Base-by-base conservation (phyloP, 2,888 invertebrate species). In the Eumacrocentrus americanus region DNA sequence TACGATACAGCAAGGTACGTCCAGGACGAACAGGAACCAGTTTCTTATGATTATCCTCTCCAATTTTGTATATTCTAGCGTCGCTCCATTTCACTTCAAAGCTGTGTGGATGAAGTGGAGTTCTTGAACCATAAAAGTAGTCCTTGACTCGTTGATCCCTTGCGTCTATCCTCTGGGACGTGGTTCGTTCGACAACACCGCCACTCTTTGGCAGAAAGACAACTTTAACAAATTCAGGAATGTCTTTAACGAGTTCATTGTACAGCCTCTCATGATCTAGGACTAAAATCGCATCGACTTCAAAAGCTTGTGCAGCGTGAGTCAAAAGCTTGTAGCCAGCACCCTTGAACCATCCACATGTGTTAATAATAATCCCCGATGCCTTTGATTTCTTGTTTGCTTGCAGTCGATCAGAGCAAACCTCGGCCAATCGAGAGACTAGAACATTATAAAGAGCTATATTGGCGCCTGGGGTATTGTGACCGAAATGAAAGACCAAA, bases 321-420 rank as follows among this genome's bases (percentile, higher is more conserved):
- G 93, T 87, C 9, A 99, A 80, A 56, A 92, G 86, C 72, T 90
- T 90, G 80, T 96, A 98, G 0, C 98, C 98, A 0, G 87, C 89
- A 0, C 90, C 92, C 81, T 96, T 95, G 1, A 98, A 90, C 97
- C 97, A 99, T 0, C 98, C 98, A 71, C 97, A 96, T 0, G 98
- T 98, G 81, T 99, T 99, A 67, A 99, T 95, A 34, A 99, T 89
- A 2, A 94, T 91, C 0, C 99, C 99, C 2, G 94, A 94, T 34
- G 87, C 85, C 73, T 91, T 89, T 0, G 91, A 93, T 84, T 93
- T 93, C 72, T 91, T 92, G 76, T 95, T 95, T 7, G 89, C 88
- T 74, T 92, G 91, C 77, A 95, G 87, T 63, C 95, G 85, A 71
- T 92, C 91, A 1, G 89, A 85, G 35, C 96, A 90, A 6, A 93